Evolutionary conservation across 2,797 vertebrate genomes (phyloP), one percentile per base, ranked within the genome.

Genomic region (Hirundo rustica): DNA sequence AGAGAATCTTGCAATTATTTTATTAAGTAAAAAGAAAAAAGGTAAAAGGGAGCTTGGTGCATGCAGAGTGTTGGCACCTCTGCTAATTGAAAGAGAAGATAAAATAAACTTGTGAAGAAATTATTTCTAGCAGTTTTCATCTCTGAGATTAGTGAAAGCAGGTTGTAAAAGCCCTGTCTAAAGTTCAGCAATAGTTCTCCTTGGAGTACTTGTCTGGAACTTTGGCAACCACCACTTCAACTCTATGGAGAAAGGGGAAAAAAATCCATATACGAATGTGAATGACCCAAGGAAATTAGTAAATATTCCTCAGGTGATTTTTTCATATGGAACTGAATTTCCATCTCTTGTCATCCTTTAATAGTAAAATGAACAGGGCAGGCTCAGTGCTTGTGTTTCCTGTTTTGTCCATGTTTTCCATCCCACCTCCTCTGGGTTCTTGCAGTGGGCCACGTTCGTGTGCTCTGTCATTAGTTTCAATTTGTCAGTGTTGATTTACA

Each of bases 1-100:
- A 38, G 36, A 38, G 36, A 38, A 38, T 38, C 36, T 38, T 38
- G 36, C 36, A 38, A 38, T 38, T 38, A 38, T 38, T 38, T 38
- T 38, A 38, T 38, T 10, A 38, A 38, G 36, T 38, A 38, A 38
- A 38, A 38, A 10, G 10, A 38, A 38, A 10, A 10, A 38, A 38
- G 36, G 36, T 38, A 38, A 38, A 38, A 38, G 36, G 36, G 36
- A 38, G 36, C 36, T 38, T 38, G 36, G 36, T 38, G 36, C 36
- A 38, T 38, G 36, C 36, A 38, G 36, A 36, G 36, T 38, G 36
- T 38, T 38, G 36, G 36, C 36, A 38, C 36, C 36, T 38, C 36
- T 38, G 36, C 32, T 91, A 95, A 92, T 85, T 83, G 82, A 83
- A 92, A 77, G 57, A 80, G 61, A 50, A 93, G 77, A 61, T 25